Conservation (phyloP, 2,888 invertebrate genomes). For the Conomelus anceps region DNA sequence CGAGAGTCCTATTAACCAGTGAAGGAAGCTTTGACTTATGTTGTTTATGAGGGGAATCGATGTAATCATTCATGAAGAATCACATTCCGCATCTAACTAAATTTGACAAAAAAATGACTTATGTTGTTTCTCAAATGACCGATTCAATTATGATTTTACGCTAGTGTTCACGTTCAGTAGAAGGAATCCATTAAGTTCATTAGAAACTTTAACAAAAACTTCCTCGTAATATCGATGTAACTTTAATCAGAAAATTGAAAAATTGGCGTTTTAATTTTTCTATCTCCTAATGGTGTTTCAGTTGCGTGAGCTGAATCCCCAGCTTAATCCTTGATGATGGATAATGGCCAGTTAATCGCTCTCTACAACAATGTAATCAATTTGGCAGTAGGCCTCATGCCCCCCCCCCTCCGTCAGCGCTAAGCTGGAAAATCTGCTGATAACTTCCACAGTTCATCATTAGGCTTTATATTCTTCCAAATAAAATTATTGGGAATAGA, state of each 20-base stretch:
- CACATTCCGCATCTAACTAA: too few species aligned
- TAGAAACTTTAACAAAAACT: neutral
- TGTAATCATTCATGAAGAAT: too few species aligned
- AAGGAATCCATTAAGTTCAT: neutral
- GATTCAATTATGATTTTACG: too few species aligned
- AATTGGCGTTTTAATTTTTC: neutral
- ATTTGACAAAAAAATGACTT: too few species aligned
- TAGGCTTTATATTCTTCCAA: too few species aligned
- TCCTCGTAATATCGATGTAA: neutral
- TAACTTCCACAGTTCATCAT: neutral
- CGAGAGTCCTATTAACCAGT: too few species aligned
- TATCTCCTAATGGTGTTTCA: neutral
- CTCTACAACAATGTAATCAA: neutral
- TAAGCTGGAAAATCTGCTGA: too few species aligned
- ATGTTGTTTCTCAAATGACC: too few species aligned
- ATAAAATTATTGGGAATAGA: too few species aligned
- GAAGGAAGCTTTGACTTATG: too few species aligned
- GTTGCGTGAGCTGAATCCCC: neutral
- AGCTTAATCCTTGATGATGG: neutral
- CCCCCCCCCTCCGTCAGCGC: too few species aligned
- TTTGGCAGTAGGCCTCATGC: neutral
- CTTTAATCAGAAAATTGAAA: neutral
- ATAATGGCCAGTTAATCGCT: neutral
- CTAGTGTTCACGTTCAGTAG: neutral
- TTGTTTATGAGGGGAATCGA: too few species aligned